A percentile compares a stretch with the other conserved stretches of the same genome.
These are phyloP conservation scores for Platichthys flesus DNA, from an alignment of 2,113 vertebrate genomes.

Conservation along the genomic window DNA sequence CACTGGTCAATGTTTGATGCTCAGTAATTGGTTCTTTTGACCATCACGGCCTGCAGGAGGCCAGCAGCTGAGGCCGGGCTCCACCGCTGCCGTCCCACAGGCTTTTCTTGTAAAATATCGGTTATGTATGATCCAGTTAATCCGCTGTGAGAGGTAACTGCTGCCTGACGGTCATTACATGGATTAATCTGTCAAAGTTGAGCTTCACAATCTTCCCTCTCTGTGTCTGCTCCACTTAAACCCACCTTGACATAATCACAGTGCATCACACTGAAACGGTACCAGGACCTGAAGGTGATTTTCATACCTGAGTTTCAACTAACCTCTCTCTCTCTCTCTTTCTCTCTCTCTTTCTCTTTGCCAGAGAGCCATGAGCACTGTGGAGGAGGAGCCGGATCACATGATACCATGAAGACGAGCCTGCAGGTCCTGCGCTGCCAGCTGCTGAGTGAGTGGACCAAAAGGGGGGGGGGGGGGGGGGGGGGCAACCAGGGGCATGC, in stretches of 20 bases:
- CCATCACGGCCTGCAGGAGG: conserved; percentile 41
- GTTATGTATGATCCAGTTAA: conserved; percentile 4
- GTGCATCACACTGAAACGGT: conserved; percentile 4
- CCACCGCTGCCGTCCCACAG: conserved; percentile 1
- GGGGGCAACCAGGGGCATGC: too few species aligned
- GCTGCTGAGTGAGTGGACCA: conserved; percentile 95
- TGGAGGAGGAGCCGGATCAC: conserved; percentile 94
- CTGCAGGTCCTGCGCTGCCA: conserved; percentile 97
- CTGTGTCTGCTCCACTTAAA: conserved; percentile 11
- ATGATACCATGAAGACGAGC: conserved; percentile 99
- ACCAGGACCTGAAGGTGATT: conserved; percentile 32
- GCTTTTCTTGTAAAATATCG: conserved; percentile 16
- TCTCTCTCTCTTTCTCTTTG: conserved; percentile 41
- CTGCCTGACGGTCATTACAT: conserved; percentile 23
- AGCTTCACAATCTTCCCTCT: conserved; percentile 17
- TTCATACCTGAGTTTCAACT: conserved; percentile 34
- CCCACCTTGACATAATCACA: conserved; percentile 8
- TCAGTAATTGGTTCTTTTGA: conserved; percentile 62
- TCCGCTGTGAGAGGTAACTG: conserved; percentile 19
- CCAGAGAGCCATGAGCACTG: conserved; percentile 97
- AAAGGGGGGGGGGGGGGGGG: not conserved
- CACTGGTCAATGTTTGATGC: conserved; percentile 64
- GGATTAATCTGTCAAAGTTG: conserved; percentile 44
- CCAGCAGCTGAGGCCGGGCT: conserved; percentile 32
- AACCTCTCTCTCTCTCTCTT: not conserved